A percentile compares a stretch with the other conserved stretches of the same genome.
phyloP scores from a whole-genome alignment of 2,797 vertebrate species.

The Oreortyx pictus region DNA sequence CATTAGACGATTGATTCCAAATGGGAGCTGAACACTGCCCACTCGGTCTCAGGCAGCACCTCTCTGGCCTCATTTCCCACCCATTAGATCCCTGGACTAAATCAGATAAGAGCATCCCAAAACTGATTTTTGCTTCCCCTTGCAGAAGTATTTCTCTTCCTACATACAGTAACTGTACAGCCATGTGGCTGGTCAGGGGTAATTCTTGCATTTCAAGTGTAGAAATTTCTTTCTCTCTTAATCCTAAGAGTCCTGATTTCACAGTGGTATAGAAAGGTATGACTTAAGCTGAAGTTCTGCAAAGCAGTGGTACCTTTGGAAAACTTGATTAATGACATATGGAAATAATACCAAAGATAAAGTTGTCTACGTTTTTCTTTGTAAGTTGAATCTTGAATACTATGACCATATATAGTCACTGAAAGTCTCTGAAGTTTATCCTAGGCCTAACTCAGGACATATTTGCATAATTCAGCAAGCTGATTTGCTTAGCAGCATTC shows the following conservation, averaged over 20 bases:
- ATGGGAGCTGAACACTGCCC: background rate
- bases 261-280: background rate
- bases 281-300: background rate
- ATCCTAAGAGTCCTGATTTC: background rate
- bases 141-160: background rate
- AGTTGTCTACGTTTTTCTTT: background rate
- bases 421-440: background rate
- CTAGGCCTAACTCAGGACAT: background rate
- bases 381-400: background rate
- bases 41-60: background rate
- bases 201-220: background rate
- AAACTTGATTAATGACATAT: background rate
- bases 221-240: background rate
- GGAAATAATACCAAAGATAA: background rate
- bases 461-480: background rate
- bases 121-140: background rate
- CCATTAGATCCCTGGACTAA: fast-evolving
- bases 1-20: background rate
- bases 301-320: background rate
- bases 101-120: background rate
- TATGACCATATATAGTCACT: background rate
- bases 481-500: background rate
- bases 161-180: background rate
- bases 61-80: background rate
- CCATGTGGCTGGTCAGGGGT: background rate